These are phyloP conservation scores for Elaphurus davidianus DNA, from an alignment of 2,113 vertebrate genomes.

Conservation along the genomic window DNA sequence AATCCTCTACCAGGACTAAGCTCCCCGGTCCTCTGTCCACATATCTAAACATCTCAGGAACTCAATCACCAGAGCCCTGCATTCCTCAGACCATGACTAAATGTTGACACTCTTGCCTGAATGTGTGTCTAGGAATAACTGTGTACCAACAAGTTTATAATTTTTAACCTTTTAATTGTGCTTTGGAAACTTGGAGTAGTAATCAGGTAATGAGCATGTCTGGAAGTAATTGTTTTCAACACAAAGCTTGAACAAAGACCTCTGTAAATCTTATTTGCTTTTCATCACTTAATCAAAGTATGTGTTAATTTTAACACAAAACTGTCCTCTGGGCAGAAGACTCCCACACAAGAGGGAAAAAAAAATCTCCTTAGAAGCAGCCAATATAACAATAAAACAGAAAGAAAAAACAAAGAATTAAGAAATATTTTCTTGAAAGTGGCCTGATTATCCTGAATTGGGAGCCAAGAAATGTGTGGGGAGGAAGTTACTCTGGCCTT, in stretches of 20 bases:
- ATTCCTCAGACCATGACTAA: not conserved
- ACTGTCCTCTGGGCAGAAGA: not conserved
- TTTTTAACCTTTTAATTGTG: conserved; percentile 45
- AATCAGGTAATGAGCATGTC: not conserved
- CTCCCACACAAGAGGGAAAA: not conserved
- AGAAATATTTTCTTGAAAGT: conserved; percentile 7
- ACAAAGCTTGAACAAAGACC: conserved; percentile 26
- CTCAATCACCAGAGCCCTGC: not conserved
- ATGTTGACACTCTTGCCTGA: not conserved
- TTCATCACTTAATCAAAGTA: not conserved
- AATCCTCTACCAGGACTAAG: not conserved
- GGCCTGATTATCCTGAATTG: not conserved
- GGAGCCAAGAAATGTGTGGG: not conserved
- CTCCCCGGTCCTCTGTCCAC: not conserved
- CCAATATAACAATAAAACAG: not conserved
- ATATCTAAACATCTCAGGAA: not conserved
- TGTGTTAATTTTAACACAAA: conserved; percentile 46
- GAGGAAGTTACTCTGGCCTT: not conserved
- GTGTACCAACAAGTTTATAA: not conserved
- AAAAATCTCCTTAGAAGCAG: not conserved
- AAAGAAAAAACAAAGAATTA: not conserved
- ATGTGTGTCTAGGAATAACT: not conserved
- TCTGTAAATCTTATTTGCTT: conserved; percentile 25
- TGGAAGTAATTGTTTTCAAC: conserved; percentile 46
- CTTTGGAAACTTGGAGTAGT: conserved; percentile 22